Conservation (phyloP, 2,888 invertebrate genomes). For the Pachycephus smyrnensis region DNA sequence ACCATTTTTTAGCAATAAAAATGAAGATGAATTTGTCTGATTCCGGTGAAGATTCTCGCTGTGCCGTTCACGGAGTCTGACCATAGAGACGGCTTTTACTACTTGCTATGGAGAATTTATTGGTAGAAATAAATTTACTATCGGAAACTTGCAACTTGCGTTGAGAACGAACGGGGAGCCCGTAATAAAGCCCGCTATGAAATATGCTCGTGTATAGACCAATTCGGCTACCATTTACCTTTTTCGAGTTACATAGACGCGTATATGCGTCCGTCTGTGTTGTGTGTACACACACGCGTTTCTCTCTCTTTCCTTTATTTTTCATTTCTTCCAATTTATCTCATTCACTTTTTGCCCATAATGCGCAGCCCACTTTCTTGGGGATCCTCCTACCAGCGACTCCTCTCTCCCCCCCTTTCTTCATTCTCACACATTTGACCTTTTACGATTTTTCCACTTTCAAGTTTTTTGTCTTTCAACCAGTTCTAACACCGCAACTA, state of each 20-base stretch:
- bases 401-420: too few relatives aligned
- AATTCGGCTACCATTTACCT: conserved; percentile 9
- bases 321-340: not conserved
- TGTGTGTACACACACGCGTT: too few relatives aligned
- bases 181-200: conserved; percentile 28
- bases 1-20: not conserved
- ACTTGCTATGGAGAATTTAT: conserved; percentile 34
- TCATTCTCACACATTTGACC: not conserved
- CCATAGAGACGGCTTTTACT: conserved; percentile 17
- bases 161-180: conserved; percentile 20
- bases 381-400: too few relatives aligned
- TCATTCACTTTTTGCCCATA: too few relatives aligned
- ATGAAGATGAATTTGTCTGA: conserved; percentile 9
- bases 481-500: not conserved
- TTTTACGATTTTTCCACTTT: not conserved
- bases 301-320: not conserved
- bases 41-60: not conserved
- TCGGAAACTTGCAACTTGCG: conserved; percentile 36
- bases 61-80: not conserved
- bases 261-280: not conserved
- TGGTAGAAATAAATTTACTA: conserved; percentile 37
- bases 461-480: not conserved
- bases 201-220: conserved; percentile 18
- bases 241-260: not conserved
- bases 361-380: too few relatives aligned